A percentile compares a stretch with the other conserved stretches of the same genome.
Conservation (phyloP, 2,888 invertebrate genomes). For the Drosophila koepferae region DNA sequence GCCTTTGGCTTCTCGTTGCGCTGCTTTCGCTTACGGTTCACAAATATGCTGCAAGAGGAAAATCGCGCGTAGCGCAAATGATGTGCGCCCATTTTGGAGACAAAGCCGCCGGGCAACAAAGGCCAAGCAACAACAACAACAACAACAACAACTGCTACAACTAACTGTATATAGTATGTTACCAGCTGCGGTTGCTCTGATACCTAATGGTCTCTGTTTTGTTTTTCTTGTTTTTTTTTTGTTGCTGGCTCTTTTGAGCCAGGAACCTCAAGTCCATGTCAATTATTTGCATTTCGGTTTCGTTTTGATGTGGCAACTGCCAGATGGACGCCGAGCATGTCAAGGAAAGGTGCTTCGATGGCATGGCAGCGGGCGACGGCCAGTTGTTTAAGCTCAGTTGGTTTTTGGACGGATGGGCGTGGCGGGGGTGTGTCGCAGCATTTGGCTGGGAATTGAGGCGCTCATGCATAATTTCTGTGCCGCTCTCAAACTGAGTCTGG, state of each 20-base stretch:
- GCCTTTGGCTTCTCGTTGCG: constrained; percentile 39
- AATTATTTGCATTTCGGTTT: constrained; percentile 73
- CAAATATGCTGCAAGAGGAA: constrained; percentile 7
- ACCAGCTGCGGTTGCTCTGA: constrained; percentile 44
- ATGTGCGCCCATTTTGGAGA: constrained; percentile 72
- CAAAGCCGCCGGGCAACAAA: constrained; percentile 65
- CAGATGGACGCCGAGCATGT: constrained; percentile 5
- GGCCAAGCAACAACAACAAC: constrained; percentile 30
- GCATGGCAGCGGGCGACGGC: constrained; percentile 17
- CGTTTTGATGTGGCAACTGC: constrained; percentile 44
- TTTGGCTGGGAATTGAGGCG: constrained; percentile 56
- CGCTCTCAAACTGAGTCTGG: constrained; percentile 38
- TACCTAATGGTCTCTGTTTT: constrained; percentile 43
- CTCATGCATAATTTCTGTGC: constrained; percentile 68
- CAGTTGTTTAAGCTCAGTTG: not conserved
- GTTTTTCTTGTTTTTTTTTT: no score
- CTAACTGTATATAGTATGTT: constrained; percentile 39
- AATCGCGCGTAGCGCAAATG: constrained; percentile 60
- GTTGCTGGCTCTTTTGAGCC: not conserved
- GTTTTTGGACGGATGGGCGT: not conserved
- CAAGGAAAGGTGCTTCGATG: constrained; percentile 48
- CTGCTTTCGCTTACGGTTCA: not conserved
- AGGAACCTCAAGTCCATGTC: constrained; percentile 54
- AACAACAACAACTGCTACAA: constrained; percentile 21
- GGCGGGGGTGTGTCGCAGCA: constrained; percentile 26